These are phyloP conservation scores for Ips typographus DNA, from an alignment of 1,140 invertebrate genomes.

Conservation along the genomic window DNA sequence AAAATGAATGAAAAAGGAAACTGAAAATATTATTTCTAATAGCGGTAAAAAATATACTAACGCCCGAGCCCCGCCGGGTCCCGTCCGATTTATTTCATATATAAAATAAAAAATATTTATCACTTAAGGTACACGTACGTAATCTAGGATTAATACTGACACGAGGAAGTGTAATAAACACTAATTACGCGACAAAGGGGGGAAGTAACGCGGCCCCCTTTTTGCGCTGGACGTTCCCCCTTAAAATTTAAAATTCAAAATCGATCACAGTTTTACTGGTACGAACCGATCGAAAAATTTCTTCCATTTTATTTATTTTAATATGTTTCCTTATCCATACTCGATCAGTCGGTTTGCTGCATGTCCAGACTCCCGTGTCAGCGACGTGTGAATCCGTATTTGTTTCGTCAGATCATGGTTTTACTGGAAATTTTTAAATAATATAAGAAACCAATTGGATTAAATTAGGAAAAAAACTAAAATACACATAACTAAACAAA, in stretches of 20 bases:
- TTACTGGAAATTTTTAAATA: constrained; percentile 17
- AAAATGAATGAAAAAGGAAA: constrained; percentile 29
- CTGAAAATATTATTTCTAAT: constrained; percentile 34
- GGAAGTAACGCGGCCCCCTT: background rate
- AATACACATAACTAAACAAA: too few relatives aligned
- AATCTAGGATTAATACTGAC: constrained; percentile 45
- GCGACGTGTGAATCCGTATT: constrained; percentile 10
- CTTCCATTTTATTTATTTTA: constrained; percentile 1
- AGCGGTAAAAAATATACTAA: constrained; percentile 42
- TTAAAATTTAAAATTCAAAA: constrained; percentile 26
- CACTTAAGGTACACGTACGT: constrained; percentile 43
- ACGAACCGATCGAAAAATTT: constrained; percentile 20
- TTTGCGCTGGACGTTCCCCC: constrained; percentile 10
- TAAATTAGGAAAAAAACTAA: too few relatives aligned
- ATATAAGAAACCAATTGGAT: too few relatives aligned
- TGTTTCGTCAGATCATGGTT: constrained; percentile 28
- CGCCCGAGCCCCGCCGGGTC: constrained; percentile 26
- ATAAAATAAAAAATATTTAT: constrained; percentile 45
- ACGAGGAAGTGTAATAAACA: constrained; percentile 40
- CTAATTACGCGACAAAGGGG: constrained; percentile 11
- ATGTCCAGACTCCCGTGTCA: constrained; percentile 31
- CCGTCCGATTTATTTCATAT: constrained; percentile 39
- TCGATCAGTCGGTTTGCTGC: constrained; percentile 16
- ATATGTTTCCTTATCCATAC: constrained; percentile 1
- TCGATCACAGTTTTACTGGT: constrained; percentile 36